Evolutionary conservation across 2,888 invertebrate species (phyloP).

Genomic region (Melipona beecheii): DNA sequence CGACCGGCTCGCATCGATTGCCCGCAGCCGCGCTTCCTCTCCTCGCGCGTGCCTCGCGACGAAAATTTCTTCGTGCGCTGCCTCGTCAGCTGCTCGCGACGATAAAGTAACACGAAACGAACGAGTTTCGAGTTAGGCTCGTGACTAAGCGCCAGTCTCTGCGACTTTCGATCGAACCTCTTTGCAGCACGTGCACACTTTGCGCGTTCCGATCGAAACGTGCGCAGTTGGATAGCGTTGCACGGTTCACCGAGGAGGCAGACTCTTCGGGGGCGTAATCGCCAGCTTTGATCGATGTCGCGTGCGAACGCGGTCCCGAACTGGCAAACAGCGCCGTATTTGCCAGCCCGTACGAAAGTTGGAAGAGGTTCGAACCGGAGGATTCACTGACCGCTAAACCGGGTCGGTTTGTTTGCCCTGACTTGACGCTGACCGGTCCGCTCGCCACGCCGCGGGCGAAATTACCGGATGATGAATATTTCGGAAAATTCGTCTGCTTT

Average conservation of each 20-base stretch:
- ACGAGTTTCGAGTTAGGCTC: not conserved
- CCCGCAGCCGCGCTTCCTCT: not conserved
- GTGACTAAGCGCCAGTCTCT: no score
- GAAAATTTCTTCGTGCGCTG: not conserved
- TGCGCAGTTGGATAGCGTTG: not conserved
- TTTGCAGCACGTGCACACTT: not conserved
- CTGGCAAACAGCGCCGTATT: constrained; percentile 19
- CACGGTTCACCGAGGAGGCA: not conserved
- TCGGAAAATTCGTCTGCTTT: not conserved
- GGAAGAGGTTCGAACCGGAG: constrained; percentile 1
- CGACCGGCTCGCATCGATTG: constrained; percentile 31
- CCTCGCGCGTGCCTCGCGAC: not conserved
- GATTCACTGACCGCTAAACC: not conserved
- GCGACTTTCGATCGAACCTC: not conserved
- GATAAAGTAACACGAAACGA: not conserved
- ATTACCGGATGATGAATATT: constrained; percentile 15
- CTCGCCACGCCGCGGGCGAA: not conserved
- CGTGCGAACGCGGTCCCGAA: constrained; percentile 18
- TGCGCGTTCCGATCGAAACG: not conserved
- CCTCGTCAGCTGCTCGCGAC: not conserved
- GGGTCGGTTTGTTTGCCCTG: constrained; percentile 20
- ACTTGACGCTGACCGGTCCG: constrained; percentile 15
- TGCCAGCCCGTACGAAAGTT: constrained; percentile 30
- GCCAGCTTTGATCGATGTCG: constrained; percentile 39
- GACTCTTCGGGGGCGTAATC: constrained; percentile 8